phyloP scores from a whole-genome alignment of 2,888 invertebrate species.

The Athetis lepigone region DNA sequence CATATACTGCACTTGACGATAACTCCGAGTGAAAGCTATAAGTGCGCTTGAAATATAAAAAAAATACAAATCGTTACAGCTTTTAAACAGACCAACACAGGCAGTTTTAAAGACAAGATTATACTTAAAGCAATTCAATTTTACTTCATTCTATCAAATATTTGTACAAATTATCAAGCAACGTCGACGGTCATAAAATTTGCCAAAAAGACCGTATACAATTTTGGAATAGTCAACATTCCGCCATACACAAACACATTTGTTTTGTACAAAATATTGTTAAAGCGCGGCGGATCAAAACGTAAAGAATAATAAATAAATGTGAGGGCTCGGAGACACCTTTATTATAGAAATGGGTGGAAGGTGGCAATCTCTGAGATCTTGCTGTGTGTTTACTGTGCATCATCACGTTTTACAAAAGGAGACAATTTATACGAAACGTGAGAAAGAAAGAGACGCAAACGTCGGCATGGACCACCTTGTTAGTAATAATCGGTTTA shows the following conservation, averaged over 20 bases:
- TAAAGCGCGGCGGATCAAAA: slow-evolving; percentile 70
- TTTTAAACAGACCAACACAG: neutral
- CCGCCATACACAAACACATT: slow-evolving; percentile 46
- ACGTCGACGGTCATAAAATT: slow-evolving; percentile 30
- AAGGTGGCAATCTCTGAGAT: slow-evolving; percentile 79
- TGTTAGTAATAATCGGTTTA: slow-evolving; percentile 88
- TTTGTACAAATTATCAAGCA: slow-evolving; percentile 22
- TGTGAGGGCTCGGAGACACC: slow-evolving; percentile 70
- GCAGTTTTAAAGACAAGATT: slow-evolving; percentile 7
- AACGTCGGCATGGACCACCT: slow-evolving; percentile 80
- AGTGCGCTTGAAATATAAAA: slow-evolving; percentile 11
- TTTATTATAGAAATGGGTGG: slow-evolving; percentile 74
- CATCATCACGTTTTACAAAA: slow-evolving; percentile 79
- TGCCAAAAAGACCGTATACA: slow-evolving; percentile 20
- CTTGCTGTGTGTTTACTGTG: slow-evolving; percentile 73
- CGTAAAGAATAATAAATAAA: slow-evolving; percentile 72
- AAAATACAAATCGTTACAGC: slow-evolving; percentile 10
- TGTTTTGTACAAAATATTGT: slow-evolving; percentile 63
- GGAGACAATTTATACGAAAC: slow-evolving; percentile 74
- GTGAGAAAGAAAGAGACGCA: slow-evolving; percentile 73
- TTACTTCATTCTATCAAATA: slow-evolving; percentile 9
- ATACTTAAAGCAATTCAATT: neutral
- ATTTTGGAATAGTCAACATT: slow-evolving; percentile 43
- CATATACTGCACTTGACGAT: slow-evolving; percentile 44
- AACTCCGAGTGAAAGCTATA: slow-evolving; percentile 35